Conservation (phyloP, 2,888 invertebrate species). For the Stenolophus ochropezus region DNA sequence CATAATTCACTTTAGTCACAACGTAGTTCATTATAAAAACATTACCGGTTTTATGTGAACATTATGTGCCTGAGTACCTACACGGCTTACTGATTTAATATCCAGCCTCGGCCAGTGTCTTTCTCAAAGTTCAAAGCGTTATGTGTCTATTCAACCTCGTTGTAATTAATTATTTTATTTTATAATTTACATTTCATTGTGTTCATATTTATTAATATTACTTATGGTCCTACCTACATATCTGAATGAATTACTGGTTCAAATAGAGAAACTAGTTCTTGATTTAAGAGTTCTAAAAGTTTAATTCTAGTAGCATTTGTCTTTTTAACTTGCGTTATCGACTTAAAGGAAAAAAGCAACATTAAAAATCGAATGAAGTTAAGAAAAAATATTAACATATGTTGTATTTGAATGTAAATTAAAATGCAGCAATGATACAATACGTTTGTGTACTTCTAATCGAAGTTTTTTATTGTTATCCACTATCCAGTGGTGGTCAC, state of each 20-base stretch:
- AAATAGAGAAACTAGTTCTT: neutral
- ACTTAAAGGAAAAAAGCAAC: no score
- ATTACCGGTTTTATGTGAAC: slow-evolving; percentile 34
- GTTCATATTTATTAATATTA: slow-evolving; percentile 5
- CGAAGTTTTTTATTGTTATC: no score
- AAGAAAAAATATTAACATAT: no score
- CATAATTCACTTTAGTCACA: slow-evolving; percentile 45
- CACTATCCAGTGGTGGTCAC: no score
- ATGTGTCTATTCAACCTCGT: neutral
- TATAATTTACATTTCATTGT: slow-evolving; percentile 38
- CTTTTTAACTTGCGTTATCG: no score
- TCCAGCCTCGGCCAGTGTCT: neutral
- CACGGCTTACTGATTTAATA: neutral
- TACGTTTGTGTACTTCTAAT: no score
- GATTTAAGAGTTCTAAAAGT: neutral
- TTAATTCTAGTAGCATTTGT: neutral
- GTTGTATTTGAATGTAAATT: no score
- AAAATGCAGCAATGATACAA: no score
- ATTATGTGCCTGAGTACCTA: slow-evolving; percentile 1
- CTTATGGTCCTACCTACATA: neutral
- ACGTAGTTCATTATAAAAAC: slow-evolving; percentile 48
- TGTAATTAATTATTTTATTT: slow-evolving; percentile 14
- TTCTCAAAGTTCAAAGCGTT: neutral
- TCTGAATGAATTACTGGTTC: neutral
- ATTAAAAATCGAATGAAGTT: no score